phyloP scores from a whole-genome alignment of 2,113 vertebrate species.

The Nerophis ophidion region DNA sequence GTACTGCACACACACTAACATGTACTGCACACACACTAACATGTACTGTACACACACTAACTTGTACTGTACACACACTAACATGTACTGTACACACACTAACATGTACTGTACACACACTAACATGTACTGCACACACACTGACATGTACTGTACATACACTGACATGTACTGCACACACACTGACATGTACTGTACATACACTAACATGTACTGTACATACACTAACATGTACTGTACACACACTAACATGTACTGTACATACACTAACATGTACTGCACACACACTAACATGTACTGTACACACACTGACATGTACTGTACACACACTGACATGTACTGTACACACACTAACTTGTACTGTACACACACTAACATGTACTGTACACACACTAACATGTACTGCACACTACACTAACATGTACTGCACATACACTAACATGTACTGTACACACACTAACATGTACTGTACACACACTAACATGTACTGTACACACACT shows the following conservation, averaged over 20 bases:
- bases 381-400: neutral
- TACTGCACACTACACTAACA: neutral
- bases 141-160: too few relatives aligned
- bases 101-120: too few relatives aligned
- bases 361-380: slow-evolving; percentile 1
- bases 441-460: neutral
- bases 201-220: neutral
- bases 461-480: too few relatives aligned
- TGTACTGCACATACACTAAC: neutral
- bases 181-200: too few relatives aligned
- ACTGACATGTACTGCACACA: neutral
- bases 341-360: neutral
- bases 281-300: neutral
- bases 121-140: neutral
- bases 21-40: too few relatives aligned
- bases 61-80: too few relatives aligned
- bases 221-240: too few relatives aligned
- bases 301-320: slow-evolving; percentile 1
- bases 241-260: neutral
- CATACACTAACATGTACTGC: too few relatives aligned
- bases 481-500: neutral
- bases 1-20: neutral
- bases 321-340: neutral
- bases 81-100: neutral
- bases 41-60: neutral